Percentiles rank a stretch among this genome's conserved stretches.
Evolutionary conservation across 2,888 invertebrate genomes (phyloP).

Genomic region (Cyrtodaria siliqua): DNA sequence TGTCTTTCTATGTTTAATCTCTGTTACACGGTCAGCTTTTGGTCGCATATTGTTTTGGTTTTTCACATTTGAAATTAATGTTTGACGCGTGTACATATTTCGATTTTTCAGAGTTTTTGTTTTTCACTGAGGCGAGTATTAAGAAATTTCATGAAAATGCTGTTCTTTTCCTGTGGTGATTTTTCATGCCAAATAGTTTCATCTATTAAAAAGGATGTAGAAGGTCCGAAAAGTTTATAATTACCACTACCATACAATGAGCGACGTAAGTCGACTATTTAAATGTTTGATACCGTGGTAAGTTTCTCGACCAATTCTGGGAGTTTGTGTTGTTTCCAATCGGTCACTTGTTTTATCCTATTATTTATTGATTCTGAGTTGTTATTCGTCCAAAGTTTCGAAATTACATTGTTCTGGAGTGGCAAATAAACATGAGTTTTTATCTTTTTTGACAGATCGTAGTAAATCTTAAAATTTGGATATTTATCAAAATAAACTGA

Average conservation of each 20-base stretch:
- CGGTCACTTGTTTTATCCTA: slow-evolving; percentile 33
- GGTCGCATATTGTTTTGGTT: neutral
- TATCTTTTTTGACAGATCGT: neutral
- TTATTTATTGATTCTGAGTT: slow-evolving; percentile 57
- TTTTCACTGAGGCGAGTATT: neutral
- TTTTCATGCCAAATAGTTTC: neutral
- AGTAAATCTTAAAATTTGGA: neutral
- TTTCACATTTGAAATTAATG: neutral
- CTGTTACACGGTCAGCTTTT: neutral
- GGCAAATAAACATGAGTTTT: neutral
- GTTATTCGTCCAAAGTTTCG: slow-evolving; percentile 57
- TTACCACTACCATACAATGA: slow-evolving; percentile 50
- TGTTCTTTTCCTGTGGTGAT: neutral
- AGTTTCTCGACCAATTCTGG: slow-evolving; percentile 41
- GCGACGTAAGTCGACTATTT: slow-evolving; percentile 36
- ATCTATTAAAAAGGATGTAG: neutral
- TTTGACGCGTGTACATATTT: neutral
- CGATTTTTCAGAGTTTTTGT: neutral
- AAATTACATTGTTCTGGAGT: neutral
- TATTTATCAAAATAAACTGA: neutral
- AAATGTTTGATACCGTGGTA: slow-evolving; percentile 10
- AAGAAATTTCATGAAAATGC: neutral
- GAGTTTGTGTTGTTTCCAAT: slow-evolving; percentile 41
- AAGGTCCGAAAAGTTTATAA: slow-evolving; percentile 8
- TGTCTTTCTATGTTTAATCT: neutral